A percentile compares a stretch with the other conserved stretches of the same genome.
These are phyloP conservation scores for Ptychodera flava DNA, from an alignment of 35 echinoderm and acorn worm species.

Conservation along the genomic window DNA sequence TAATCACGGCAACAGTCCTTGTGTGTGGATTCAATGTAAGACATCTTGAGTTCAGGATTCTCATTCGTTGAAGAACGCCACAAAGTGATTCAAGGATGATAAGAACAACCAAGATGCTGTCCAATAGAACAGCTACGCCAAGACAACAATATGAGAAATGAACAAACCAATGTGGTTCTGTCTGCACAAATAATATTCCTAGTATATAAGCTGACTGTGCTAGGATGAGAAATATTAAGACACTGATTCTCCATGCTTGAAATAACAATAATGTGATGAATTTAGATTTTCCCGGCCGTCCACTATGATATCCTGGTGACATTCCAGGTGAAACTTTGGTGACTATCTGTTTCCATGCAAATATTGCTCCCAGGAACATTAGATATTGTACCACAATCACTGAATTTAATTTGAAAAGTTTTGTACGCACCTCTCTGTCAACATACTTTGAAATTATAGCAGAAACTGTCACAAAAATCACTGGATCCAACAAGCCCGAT, in stretches of 20 bases:
- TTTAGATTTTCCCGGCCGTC: too few species aligned
- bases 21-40: too few species aligned
- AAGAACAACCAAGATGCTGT: background rate
- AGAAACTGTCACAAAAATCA: background rate
- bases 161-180: slow-evolving; percentile 2
- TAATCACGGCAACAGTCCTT: background rate
- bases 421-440: background rate
- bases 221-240: background rate
- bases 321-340: background rate
- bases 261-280: background rate
- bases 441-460: background rate
- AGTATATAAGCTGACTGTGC: slow-evolving; percentile 4
- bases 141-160: background rate
- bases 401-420: background rate
- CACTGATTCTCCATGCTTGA: background rate
- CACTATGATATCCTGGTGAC: background rate
- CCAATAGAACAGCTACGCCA: background rate
- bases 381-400: background rate
- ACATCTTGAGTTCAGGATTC: background rate
- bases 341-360: background rate
- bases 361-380: background rate
- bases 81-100: background rate
- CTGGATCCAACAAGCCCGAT: background rate
- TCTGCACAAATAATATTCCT: background rate
- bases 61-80: background rate